Evolutionary conservation across 2,797 vertebrate species (phyloP), one percentile per base, ranked within the genome.

Genomic region (Limosa lapponica): DNA sequence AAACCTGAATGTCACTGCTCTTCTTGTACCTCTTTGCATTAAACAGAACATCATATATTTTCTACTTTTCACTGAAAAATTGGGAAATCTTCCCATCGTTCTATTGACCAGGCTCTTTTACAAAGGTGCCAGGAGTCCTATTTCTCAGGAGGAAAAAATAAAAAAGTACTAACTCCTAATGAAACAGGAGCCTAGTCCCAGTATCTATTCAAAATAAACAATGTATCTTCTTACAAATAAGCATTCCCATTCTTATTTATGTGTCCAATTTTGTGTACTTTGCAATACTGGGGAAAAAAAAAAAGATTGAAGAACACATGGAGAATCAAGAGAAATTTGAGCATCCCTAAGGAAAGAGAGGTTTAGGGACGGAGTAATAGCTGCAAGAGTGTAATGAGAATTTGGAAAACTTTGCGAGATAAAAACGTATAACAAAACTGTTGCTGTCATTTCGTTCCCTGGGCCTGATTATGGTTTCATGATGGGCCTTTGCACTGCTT

Each of bases 171-270:
- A 65, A 65, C 39, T 93, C 39, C 24, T 72, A 57, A 59, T 89
- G 93, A 92, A 97, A 94, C 84, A 90, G 81, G 90, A 93, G 89
- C 25, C 75, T 64, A 32, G 61, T 55, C 72, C 82, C 30, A 12
- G 61, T 89, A 94, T 94, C 89, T 96, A 58, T 78, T 94, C 41
- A 95, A 95, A 95, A 94, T 65, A 96, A 96, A 93, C 94, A 96
- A 84, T 1, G 1, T 87, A 67, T 96, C 93, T 78, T 30, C 90
- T 96, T 95, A 96, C 95, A 91, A 92, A 93, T 1, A 55, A 89
- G 36, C 89, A n/a, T 78, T 92, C 72, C 49, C 80, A 44, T 85
- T 95, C 86, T 92, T 94, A 89, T 95, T 94, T 93, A 91, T 89
- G 81, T 11, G 88, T 90, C 83, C 89, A 92, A 87, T 92, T 92